Percentiles rank a stretch among this genome's conserved stretches.
Conservation (phyloP, 2,888 invertebrate genomes). For the Macaria liturata region DNA sequence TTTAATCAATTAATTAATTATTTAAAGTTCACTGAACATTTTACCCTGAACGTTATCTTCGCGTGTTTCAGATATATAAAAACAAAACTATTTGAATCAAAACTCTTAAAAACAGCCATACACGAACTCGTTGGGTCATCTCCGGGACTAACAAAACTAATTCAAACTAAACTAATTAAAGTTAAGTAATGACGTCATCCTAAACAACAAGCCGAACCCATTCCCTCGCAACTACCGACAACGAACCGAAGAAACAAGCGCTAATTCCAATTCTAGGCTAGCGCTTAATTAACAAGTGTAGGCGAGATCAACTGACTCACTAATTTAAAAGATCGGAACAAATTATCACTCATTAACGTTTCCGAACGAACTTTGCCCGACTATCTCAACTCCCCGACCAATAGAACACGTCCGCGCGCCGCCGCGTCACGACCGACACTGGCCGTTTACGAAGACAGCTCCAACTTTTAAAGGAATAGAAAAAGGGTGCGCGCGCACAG, state of each 20-base stretch:
- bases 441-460: conserved; percentile 49
- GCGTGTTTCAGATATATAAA: no score
- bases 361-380: conserved; percentile 37
- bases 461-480: conserved; percentile 65
- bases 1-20: no score
- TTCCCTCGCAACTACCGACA: conserved; percentile 45
- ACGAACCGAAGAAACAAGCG: conserved; percentile 53
- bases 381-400: conserved; percentile 29
- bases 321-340: conserved; percentile 57
- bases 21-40: no score
- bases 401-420: conserved; percentile 43
- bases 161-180: conserved; percentile 1
- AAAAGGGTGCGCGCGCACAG: conserved; percentile 76
- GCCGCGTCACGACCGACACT: conserved; percentile 60
- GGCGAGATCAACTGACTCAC: conserved; percentile 65
- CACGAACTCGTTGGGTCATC: no score
- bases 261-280: conserved; percentile 71
- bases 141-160: no score
- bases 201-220: conserved; percentile 13
- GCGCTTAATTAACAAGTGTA: conserved; percentile 65
- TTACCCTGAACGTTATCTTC: no score
- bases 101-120: no score
- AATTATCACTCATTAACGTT: conserved; percentile 65
- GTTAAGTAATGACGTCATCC: conserved; percentile 12
- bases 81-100: no score